Percentiles rank a stretch among this genome's conserved stretches.
These are phyloP conservation scores for Amphipyra tragopoginis DNA, from an alignment of 2,888 invertebrate genomes.

Conservation along the genomic window DNA sequence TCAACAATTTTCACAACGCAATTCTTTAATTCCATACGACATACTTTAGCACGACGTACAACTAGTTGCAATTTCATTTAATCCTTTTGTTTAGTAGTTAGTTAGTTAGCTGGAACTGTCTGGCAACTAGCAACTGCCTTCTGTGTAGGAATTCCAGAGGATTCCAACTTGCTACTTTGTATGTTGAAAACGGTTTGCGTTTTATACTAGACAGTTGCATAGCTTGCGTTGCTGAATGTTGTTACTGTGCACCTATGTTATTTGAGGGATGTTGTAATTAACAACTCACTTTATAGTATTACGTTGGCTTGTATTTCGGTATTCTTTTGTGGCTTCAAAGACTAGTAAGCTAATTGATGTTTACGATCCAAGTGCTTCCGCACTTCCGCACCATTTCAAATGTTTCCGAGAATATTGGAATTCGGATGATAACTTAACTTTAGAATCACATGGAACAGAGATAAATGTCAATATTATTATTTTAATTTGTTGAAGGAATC, in stretches of 20 bases:
- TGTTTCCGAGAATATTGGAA: too few species aligned
- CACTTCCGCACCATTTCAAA: too few species aligned
- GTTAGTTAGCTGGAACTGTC: slow-evolving; percentile 51
- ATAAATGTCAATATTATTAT: too few species aligned
- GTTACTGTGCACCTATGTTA: slow-evolving; percentile 1
- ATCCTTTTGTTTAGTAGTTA: slow-evolving; percentile 63
- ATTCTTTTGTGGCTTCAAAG: too few species aligned
- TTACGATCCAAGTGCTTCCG: too few species aligned
- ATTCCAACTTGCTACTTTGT: slow-evolving; percentile 57
- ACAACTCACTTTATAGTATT: too few species aligned
- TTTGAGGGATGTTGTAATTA: slow-evolving; percentile 2
- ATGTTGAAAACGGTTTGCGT: slow-evolving; percentile 33
- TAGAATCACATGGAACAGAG: too few species aligned
- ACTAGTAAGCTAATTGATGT: too few species aligned
- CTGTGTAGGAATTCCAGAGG: slow-evolving; percentile 42
- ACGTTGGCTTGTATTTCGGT: too few species aligned
- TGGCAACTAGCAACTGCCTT: slow-evolving; percentile 44
- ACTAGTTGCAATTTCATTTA: slow-evolving; percentile 49
- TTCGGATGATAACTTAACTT: too few species aligned
- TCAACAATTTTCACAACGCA: not conserved
- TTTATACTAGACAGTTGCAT: slow-evolving; percentile 39
- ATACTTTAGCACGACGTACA: slow-evolving; percentile 30
- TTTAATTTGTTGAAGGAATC: too few species aligned
- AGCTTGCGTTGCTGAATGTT: slow-evolving; percentile 19
- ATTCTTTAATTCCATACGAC: slow-evolving; percentile 23